A percentile compares a stretch with the other conserved stretches of the same genome.
phyloP scores from a whole-genome alignment of 53 echinoderm and acorn worm species.

The Pentamera pediparva region DNA sequence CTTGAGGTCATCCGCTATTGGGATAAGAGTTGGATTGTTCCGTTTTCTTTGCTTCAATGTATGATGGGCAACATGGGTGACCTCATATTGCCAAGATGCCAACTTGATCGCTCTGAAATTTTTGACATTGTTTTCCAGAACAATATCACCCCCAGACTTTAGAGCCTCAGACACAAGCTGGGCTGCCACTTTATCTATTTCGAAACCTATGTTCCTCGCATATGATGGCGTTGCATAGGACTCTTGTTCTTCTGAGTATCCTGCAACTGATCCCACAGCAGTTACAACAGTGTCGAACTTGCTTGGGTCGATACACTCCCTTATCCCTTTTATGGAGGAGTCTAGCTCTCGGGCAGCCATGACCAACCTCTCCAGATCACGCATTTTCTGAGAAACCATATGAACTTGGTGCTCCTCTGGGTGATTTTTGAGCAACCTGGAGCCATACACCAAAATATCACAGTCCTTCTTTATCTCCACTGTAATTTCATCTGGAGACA shows the following conservation, averaged over 20 bases:
- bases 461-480: conserved; percentile 3
- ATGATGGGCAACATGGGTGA: conserved; percentile 26
- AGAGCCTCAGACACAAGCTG: neutral
- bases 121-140: conserved; percentile 19
- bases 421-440: conserved; percentile 17
- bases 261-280: conserved; percentile 20
- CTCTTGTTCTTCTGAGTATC: conserved; percentile 1
- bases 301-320: conserved; percentile 13
- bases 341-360: neutral
- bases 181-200: neutral
- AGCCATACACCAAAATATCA: conserved; percentile 30
- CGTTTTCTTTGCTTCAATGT: conserved; percentile 30
- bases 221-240: conserved; percentile 35
- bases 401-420: conserved; percentile 33
- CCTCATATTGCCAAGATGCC: conserved; percentile 39
- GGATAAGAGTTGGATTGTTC: conserved; percentile 29
- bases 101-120: conserved; percentile 22
- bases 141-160: neutral
- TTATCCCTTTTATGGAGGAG: conserved; percentile 12
- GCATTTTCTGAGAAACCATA: conserved; percentile 9
- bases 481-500: conserved; percentile 25
- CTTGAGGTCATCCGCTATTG: conserved; percentile 31
- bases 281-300: conserved; percentile 29
- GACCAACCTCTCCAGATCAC: conserved; percentile 22
- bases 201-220: conserved; percentile 39